Base-by-base conservation (phyloP, 2,113 vertebrate genomes). In the Gulo gulo region DNA sequence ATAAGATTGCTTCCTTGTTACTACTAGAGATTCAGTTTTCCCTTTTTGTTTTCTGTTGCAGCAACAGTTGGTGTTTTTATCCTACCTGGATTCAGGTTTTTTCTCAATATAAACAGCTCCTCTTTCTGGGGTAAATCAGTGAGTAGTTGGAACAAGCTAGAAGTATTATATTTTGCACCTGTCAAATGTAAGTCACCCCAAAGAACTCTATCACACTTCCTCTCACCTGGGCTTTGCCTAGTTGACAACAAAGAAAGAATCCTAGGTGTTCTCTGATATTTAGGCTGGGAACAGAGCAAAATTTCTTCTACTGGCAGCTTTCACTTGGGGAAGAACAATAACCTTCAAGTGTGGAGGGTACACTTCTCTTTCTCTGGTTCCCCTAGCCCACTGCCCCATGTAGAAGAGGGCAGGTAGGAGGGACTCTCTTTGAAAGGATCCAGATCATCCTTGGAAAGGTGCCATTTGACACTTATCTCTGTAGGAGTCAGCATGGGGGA, bases 371-470 rank as follows among this genome's bases (percentile, higher is more conserved):
- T 42, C 82, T 86, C 82, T 4, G 1, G 23, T 45, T 85, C 10
- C 80, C 63, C 0, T 2, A 29, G 74, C 6, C 31, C 9, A 1
- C 7, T 20, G 50, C 63, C 90, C 87, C 20, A 2, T 21, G 12
- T 57, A 59, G 71, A 63, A 57, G 8, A 21, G 29, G 50, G 6
- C 23, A 82, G 63, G 21, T 31, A 26, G 71, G 39, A 71, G 29
- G 79, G 23, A 39, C 31, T 73, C n/a, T 47, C 45, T 92, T 69
- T 59, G 36, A 47, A 94, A 82, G 73, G 96, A 96, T 88, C 61
- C 39, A 83, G 78, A 65, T 81, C 91, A 91, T 50, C 65, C 65
- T 95, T 81, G 42, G 67, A 96, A 95, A 76, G 15, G 34, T 67
- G 47, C 8, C 34, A 47, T 61, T 63, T 0, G 23, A 92, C 65